Conservation (phyloP, 2,888 invertebrate genomes). For the Cheilosia urbana region DNA sequence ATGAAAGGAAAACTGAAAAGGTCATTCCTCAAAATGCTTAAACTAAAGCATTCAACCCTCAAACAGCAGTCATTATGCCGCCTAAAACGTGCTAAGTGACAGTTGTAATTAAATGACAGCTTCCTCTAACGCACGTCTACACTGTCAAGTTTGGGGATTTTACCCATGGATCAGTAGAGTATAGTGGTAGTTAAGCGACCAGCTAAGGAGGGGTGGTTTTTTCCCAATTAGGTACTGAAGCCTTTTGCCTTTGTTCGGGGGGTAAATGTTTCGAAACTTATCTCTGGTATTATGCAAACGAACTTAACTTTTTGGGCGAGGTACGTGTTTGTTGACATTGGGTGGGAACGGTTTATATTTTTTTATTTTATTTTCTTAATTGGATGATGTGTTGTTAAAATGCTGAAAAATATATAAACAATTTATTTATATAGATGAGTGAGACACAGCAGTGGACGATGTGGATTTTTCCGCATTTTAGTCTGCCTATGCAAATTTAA, state of each 20-base stretch:
- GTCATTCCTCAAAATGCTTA: constrained; percentile 29
- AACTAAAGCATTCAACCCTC: constrained; percentile 14
- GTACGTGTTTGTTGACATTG: not conserved
- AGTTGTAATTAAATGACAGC: constrained; percentile 48
- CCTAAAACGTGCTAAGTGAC: constrained; percentile 48
- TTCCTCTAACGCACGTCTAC: constrained; percentile 38
- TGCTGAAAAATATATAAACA: too few relatives aligned
- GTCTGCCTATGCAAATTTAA: too few relatives aligned
- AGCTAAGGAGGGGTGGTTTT: constrained; percentile 3
- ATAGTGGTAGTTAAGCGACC: constrained; percentile 1
- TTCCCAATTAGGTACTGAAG: not conserved
- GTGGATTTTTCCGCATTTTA: too few relatives aligned
- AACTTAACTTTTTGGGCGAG: not conserved
- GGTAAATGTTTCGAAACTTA: constrained; percentile 10
- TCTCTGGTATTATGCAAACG: constrained; percentile 30
- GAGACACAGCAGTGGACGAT: too few relatives aligned
- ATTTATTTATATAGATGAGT: too few relatives aligned
- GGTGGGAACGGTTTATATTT: too few relatives aligned
- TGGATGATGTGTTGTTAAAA: too few relatives aligned
- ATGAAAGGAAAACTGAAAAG: constrained; percentile 28
- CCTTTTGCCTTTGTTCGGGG: constrained; percentile 17
- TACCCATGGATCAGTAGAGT: not conserved
- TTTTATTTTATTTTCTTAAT: too few relatives aligned
- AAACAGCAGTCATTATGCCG: constrained; percentile 38
- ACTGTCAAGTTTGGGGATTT: constrained; percentile 26